Evolutionary conservation across 2,797 vertebrate genomes (phyloP).

Genomic region (Forpus xanthops): DNA sequence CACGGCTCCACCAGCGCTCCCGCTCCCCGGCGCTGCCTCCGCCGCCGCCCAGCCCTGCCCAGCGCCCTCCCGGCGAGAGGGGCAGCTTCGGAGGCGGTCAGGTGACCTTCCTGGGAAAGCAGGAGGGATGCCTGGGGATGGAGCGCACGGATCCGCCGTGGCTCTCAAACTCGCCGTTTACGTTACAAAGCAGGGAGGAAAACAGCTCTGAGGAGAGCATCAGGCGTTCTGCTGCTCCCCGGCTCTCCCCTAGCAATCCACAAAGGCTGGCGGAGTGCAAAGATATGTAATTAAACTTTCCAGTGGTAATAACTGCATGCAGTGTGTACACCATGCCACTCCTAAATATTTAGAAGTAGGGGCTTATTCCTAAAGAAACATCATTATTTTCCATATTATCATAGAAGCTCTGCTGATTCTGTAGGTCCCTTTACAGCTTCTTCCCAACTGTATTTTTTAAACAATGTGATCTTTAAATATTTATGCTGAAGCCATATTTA

Average conservation of each 20-base stretch:
- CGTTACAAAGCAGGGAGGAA: conserved; percentile 66
- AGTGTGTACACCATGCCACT: background rate
- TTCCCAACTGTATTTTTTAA: background rate
- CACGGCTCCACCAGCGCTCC: conserved; percentile 52
- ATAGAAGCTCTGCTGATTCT: background rate
- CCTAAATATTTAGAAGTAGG: background rate
- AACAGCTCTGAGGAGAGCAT: conserved; percentile 46
- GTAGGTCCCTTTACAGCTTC: background rate
- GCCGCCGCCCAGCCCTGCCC: conserved; percentile 27
- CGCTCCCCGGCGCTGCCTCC: conserved; percentile 45
- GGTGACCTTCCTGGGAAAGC: conserved; percentile 65
- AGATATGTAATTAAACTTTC: conserved; percentile 73
- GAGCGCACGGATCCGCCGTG: conserved; percentile 45
- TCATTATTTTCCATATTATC: background rate
- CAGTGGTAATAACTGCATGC: background rate
- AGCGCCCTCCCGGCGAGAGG: conserved; percentile 31
- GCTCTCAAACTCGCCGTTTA: conserved; percentile 55
- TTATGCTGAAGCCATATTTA: conserved; percentile 22
- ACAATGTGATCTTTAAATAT: background rate
- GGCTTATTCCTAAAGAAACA: background rate
- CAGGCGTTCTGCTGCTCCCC: conserved; percentile 52
- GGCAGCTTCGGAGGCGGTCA: conserved; percentile 64
- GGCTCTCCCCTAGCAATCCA: conserved; percentile 36
- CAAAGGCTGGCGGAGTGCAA: background rate
- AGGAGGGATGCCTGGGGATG: conserved; percentile 33